A percentile compares a stretch with the other conserved stretches of the same genome.
Evolutionary conservation across 1,140 invertebrate genomes (phyloP).

Genomic region (Drosophila pallidifrons): DNA sequence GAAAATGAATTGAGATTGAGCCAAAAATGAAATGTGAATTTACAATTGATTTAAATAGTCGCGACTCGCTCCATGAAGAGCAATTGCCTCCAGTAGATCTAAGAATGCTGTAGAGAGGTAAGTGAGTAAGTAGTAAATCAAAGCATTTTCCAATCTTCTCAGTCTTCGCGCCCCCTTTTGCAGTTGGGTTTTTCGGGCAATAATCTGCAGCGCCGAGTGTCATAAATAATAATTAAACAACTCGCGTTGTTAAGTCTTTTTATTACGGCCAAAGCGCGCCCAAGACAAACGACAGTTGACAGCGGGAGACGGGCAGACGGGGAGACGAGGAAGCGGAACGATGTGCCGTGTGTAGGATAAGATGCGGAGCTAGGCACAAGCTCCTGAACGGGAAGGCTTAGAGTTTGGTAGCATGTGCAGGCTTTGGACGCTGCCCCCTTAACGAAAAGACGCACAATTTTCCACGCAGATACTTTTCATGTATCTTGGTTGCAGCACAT

Average conservation of each 20-base stretch:
- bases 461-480: slow-evolving; percentile 71
- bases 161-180: neutral
- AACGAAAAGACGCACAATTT: slow-evolving; percentile 63
- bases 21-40: slow-evolving; percentile 55
- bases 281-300: slow-evolving; percentile 76
- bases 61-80: slow-evolving; percentile 15
- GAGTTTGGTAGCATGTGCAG: slow-evolving; percentile 74
- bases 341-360: slow-evolving; percentile 61
- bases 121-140: slow-evolving; percentile 60
- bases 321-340: neutral
- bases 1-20: slow-evolving; percentile 82
- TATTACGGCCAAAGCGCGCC: slow-evolving; percentile 65
- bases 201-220: slow-evolving; percentile 70
- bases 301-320: slow-evolving; percentile 22
- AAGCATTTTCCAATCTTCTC: slow-evolving; percentile 56
- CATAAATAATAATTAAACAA: slow-evolving; percentile 84
- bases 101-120: neutral
- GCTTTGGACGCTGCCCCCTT: slow-evolving; percentile 25
- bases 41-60: slow-evolving; percentile 83
- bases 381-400: slow-evolving; percentile 67
- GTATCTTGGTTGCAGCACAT: slow-evolving; percentile 59
- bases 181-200: slow-evolving; percentile 58
- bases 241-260: slow-evolving; percentile 84
- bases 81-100: neutral
- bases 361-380: slow-evolving; percentile 50